Base-by-base conservation (phyloP, 2,113 vertebrate species). In the Cavia aperea region DNA sequence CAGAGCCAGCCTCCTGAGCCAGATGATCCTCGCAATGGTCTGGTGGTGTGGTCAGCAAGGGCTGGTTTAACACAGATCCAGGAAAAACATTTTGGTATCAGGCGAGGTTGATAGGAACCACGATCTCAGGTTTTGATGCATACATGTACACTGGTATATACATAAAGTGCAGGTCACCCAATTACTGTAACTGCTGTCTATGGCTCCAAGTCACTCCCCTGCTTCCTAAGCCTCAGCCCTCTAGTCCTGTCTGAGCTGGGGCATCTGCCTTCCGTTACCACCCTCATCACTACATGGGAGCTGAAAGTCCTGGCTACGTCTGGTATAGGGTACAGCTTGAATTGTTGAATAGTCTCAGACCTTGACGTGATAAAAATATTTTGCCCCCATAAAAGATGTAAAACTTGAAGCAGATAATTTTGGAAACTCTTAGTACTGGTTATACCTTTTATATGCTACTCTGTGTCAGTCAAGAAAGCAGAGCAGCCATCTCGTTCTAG, bases 91-190 rank as follows among this genome's bases (percentile, higher is more conserved):
- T 77, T 16, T 2, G 3, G 29, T 12, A 26, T 83, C 54, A 24
- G 43, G 81, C n/a, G 72, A 6, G n/a, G 39, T 73, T 26, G 72
- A 7, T 33, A n/a, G 19, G 46, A 90, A 14, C 33, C 70, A 4
- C 0, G 46, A 65, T 9, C 49, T 56, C 43, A 2, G 92, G 95
- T 65, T 95, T 93, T 90, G 43, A 96, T 95, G 95, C 93, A 96
- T 72, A 95, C 88, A 90, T 21, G 1, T 89, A 91, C 95, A 94
- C 94, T 94, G 96, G 94, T 96, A 94, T 97, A 92, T 94, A 85
- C 93, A 86, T 73, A 94, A 95, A 97, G 95, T 90, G 68, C 95
- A 96, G 95, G 94, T 36, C 82, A 92, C 91, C 62, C 60, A 63
- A 8, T 7, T 36, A 24, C 78, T 82, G 18, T n/a, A 15, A 58